phyloP scores from a whole-genome alignment of 2,888 invertebrate genomes.

The Lasioglossum zephyrum region DNA sequence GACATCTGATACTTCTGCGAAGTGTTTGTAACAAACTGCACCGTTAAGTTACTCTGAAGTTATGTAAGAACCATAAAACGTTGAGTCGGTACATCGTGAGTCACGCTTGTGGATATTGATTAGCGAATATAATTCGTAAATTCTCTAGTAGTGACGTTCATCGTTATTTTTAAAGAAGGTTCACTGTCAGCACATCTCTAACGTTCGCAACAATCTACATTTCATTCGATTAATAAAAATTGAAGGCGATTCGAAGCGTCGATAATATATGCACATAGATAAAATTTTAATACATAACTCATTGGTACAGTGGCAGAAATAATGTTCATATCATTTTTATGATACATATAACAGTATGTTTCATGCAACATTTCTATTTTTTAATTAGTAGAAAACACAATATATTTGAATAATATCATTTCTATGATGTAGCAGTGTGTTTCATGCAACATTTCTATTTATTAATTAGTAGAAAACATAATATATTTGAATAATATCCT shows the following conservation, averaged over 20 bases:
- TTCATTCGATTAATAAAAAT: not conserved
- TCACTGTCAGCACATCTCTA: not conserved
- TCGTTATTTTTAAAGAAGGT: not conserved
- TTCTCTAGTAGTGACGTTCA: not conserved
- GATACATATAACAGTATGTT: no score
- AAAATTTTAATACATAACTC: not conserved
- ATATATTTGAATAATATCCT: no score
- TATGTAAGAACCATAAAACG: conserved; percentile 15
- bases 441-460: no score
- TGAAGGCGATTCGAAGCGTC: not conserved
- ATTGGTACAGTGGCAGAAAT: no score
- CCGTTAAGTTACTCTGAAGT: conserved; percentile 7
- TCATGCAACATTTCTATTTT: no score
- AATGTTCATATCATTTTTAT: no score
- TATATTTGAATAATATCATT: no score
- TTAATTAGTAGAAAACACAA: no score
- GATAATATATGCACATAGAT: not conserved
- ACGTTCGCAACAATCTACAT: not conserved
- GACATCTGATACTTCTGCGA: not conserved
- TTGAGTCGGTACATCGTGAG: not conserved
- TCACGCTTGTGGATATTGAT: not conserved
- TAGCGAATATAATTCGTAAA: not conserved
- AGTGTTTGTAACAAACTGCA: not conserved
- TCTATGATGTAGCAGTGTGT: no score
- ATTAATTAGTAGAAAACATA: no score